phyloP scores from a whole-genome alignment of 2,797 vertebrate species.

The Chiloscyllium punctatum region DNA sequence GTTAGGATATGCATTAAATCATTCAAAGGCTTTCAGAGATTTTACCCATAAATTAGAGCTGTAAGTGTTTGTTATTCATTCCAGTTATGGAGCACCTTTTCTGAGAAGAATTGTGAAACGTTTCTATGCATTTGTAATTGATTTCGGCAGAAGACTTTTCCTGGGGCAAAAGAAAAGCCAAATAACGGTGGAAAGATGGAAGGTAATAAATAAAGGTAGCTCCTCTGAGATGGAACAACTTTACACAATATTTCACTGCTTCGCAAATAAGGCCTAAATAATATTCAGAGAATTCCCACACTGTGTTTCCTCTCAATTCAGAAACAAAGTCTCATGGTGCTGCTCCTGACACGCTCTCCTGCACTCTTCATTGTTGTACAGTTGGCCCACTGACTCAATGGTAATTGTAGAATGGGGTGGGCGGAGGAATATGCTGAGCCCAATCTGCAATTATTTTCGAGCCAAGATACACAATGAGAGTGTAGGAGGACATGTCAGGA shows the following conservation, averaged over 20 bases:
- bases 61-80: not conserved
- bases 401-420: no score
- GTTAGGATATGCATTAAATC: not conserved
- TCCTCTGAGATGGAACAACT: not conserved
- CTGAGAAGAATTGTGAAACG: not conserved
- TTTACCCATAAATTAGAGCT: not conserved
- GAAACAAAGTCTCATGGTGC: not conserved
- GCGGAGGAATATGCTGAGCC: no score
- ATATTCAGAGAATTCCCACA: not conserved
- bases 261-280: not conserved
- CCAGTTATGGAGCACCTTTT: not conserved
- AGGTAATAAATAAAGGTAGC: not conserved
- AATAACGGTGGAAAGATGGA: not conserved
- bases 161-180: not conserved
- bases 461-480: no score
- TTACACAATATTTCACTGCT: not conserved
- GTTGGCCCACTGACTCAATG: no score
- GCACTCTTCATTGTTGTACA: no score
- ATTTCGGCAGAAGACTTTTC: not conserved
- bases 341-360: no score
- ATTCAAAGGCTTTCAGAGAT: not conserved
- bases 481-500: no score
- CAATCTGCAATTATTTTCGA: no score
- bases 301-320: not conserved
- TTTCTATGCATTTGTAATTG: not conserved